These are phyloP conservation scores for Stomorhina lunata DNA, from an alignment of 2,888 invertebrate genomes.

Conservation along the genomic window DNA sequence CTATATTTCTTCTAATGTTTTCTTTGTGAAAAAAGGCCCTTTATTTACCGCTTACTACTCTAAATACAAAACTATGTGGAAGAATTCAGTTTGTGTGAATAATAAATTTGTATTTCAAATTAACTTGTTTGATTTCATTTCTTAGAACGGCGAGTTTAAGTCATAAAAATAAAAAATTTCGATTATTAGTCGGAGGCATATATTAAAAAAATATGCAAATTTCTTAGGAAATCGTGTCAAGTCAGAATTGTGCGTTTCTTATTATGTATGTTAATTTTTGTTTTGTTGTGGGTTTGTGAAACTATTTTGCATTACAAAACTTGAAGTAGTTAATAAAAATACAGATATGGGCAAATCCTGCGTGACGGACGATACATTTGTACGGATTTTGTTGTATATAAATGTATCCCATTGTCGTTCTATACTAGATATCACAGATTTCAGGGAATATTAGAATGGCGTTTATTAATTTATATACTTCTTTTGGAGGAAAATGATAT, in stretches of 20 bases:
- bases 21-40: background rate
- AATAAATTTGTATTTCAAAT: constrained; percentile 16
- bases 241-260: constrained; percentile 23
- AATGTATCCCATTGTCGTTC: too few species aligned
- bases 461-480: too few species aligned
- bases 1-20: background rate
- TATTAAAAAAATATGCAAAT: constrained; percentile 55
- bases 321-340: background rate
- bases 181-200: constrained; percentile 20
- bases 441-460: too few species aligned
- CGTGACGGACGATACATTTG: background rate
- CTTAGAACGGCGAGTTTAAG: background rate
- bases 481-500: too few species aligned
- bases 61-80: background rate
- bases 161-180: background rate
- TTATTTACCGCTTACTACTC: background rate
- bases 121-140: constrained; percentile 8
- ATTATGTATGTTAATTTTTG: background rate
- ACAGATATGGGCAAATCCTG: background rate
- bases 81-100: constrained; percentile 6
- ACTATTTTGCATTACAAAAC: background rate
- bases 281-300: background rate
- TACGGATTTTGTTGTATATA: background rate
- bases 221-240: constrained; percentile 33
- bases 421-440: too few species aligned